Evolutionary conservation across 1,140 invertebrate species (phyloP).

Genomic region (Zaprionus ornatus): DNA sequence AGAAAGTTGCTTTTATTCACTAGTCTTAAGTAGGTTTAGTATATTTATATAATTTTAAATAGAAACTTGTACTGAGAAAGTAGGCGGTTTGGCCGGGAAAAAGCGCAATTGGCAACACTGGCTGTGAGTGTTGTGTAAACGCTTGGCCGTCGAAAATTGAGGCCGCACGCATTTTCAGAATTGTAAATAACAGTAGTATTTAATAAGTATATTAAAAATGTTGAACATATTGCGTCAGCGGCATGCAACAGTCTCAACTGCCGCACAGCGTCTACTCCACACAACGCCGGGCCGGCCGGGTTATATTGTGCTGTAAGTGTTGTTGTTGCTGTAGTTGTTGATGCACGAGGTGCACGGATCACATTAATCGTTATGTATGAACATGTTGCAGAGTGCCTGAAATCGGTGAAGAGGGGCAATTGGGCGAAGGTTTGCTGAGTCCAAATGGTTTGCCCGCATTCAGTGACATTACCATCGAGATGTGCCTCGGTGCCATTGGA

Average conservation of each 20-base stretch:
- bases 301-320: constrained; percentile 80
- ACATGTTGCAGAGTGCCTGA: constrained; percentile 91
- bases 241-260: constrained; percentile 28
- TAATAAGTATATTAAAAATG: constrained; percentile 50
- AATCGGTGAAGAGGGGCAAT: constrained; percentile 91
- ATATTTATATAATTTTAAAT: background rate
- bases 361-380: background rate
- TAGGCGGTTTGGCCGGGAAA: background rate
- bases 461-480: constrained; percentile 91
- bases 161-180: constrained; percentile 40
- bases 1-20: background rate
- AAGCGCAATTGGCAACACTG: background rate
- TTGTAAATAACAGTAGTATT: constrained; percentile 49
- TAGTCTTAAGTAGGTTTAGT: background rate
- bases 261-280: constrained; percentile 57
- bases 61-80: background rate
- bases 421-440: constrained; percentile 90
- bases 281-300: constrained; percentile 56
- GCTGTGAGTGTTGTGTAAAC: constrained; percentile 66
- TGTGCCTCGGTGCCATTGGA: constrained; percentile 91
- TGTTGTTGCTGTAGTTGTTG: background rate
- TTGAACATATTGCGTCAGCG: constrained; percentile 65
- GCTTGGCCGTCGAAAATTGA: constrained; percentile 42
- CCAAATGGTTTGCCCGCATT: constrained; percentile 91
- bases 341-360: background rate